Base-by-base conservation (phyloP, 2,113 vertebrate species). In the Oenanthe oenanthe region DNA sequence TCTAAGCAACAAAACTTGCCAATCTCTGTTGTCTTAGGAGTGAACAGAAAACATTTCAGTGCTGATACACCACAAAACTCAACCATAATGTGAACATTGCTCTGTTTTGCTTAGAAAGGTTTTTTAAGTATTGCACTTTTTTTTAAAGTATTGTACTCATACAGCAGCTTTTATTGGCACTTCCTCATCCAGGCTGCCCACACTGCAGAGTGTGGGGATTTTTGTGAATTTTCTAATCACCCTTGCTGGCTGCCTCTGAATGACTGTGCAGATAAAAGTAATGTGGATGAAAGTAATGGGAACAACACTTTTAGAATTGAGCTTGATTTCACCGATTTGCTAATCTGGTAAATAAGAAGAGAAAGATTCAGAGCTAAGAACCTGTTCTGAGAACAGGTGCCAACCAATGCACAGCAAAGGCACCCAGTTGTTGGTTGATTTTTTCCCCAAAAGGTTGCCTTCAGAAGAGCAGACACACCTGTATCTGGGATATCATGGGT, bases 341-440 rank as follows among this genome's bases (percentile, higher is more conserved):
- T 22, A 61, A 1, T 15, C 45, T 53, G 13, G 22, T n/a, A 78
- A 86, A 40, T 25, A 68, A 65, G 45, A 84, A 85, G 38, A 57
- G 38, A 63, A 65, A 31, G 29, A 85, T 19, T 42, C 68, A 48
- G 53, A 63, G 21, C 28, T 18, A 63, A 60, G 73, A 77, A 74
- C 21, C 48, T 56, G 3, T n/a, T 93, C 48, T 42, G 29, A 89
- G 13, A 81, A 29, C 10, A 22, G 29, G 38, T 31, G 17, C 47
- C 3, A 47, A 32, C 6, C 12, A 40, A 36, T 3, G 7, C 25
- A 72, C 36, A 48, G 50, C 22, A 70, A 45, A 92, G 34, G 34
- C 34, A 36, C 8, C 9, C 34, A 43, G 20, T 5, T 36, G 1
- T 25, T 43, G 2, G 28, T 9, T 20, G 4, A 12, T 28, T 0